Evolutionary conservation across 2,888 invertebrate genomes (phyloP).

Genomic region (Xylota segnis): DNA sequence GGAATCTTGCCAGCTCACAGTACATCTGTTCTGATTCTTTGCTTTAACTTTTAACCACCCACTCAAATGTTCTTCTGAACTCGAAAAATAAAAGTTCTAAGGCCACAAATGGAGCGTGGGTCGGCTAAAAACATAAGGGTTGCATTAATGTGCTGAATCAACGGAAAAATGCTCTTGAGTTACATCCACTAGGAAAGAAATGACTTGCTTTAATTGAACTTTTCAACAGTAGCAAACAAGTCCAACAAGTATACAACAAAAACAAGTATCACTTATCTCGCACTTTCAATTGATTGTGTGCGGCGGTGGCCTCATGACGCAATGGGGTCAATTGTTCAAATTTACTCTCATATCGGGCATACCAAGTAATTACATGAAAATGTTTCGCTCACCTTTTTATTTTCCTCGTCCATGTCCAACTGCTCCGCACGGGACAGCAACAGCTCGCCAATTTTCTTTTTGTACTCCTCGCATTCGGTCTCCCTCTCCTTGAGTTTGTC

Average conservation of each 20-base stretch:
- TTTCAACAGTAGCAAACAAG: background rate
- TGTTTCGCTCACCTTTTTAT: constrained; percentile 80
- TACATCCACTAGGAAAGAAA: constrained; percentile 1
- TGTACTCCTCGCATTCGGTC: constrained; percentile 81
- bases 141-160: background rate
- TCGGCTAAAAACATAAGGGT: background rate
- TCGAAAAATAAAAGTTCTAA: background rate
- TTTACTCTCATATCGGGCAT: constrained; percentile 10
- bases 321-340: constrained; percentile 76
- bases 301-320: constrained; percentile 51
- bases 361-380: constrained; percentile 43
- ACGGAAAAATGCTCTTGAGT: background rate
- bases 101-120: background rate
- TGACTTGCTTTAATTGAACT: constrained; percentile 16
- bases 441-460: constrained; percentile 80
- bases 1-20: constrained; percentile 26
- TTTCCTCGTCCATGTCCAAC: constrained; percentile 78
- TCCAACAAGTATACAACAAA: constrained; percentile 18
- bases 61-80: background rate
- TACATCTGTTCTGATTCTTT: constrained; percentile 3
- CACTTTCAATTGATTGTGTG: constrained; percentile 13
- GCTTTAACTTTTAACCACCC: background rate
- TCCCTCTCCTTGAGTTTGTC: constrained; percentile 80
- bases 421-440: constrained; percentile 79
- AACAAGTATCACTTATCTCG: constrained; percentile 26